Conservation (phyloP, 2,797 vertebrate genomes). For the Carduelis carduelis region DNA sequence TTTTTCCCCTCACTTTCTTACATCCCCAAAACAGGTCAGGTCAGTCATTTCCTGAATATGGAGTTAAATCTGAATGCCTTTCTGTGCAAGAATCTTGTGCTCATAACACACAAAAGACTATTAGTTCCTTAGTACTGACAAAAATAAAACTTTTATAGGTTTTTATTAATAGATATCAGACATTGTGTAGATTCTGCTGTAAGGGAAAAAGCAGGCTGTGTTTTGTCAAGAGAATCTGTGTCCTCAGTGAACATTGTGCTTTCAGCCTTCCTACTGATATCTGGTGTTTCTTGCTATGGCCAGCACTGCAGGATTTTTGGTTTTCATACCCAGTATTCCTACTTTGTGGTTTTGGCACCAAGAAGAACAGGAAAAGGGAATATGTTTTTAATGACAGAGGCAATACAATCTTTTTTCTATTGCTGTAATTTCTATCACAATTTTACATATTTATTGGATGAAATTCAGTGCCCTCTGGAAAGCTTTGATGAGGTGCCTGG, state of each 20-base stretch:
- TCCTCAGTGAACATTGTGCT: not conserved
- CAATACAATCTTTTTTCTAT: not conserved
- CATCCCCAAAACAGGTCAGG: not conserved
- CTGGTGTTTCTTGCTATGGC: not conserved
- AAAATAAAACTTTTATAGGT: not conserved
- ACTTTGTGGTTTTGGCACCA: not conserved
- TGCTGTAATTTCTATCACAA: not conserved
- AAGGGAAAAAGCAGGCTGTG: not conserved
- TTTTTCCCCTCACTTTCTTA: not conserved
- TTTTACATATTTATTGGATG: not conserved
- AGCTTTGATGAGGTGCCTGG: not conserved
- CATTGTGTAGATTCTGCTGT: not conserved
- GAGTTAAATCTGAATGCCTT: not conserved
- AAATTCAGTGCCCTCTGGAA: not conserved
- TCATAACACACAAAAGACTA: not conserved
- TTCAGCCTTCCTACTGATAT: not conserved
- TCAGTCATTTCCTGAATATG: not conserved
- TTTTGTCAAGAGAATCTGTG: not conserved
- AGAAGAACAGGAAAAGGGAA: not conserved
- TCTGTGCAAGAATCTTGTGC: not conserved
- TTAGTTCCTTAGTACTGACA: not conserved
- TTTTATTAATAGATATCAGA: constrained; percentile 18
- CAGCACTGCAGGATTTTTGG: not conserved
- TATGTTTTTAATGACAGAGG: not conserved
- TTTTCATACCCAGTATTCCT: not conserved